A percentile compares a stretch with the other conserved stretches of the same genome.
Evolutionary conservation across 2,113 vertebrate genomes (phyloP).

Genomic region (Glaucomys volans): DNA sequence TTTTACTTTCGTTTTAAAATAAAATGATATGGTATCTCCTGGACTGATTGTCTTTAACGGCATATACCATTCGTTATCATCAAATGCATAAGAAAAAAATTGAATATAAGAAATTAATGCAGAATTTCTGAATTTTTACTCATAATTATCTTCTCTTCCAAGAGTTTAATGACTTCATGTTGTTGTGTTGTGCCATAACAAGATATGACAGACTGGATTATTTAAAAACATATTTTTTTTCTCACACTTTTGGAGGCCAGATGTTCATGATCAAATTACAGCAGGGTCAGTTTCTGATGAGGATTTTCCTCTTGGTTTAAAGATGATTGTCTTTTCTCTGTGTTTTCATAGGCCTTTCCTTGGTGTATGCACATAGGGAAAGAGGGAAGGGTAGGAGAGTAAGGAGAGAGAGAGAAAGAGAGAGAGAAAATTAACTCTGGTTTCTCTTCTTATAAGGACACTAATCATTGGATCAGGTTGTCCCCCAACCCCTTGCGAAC

Average conservation of each 20-base stretch:
- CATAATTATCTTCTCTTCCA: slow-evolving; percentile 4
- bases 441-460: not conserved
- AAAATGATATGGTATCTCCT: not conserved
- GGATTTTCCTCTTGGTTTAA: not conserved
- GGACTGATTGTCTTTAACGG: not conserved
- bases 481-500: not conserved
- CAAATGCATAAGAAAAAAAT: slow-evolving; percentile 25
- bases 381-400: not conserved
- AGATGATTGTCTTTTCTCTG: not conserved
- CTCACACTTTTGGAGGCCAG: not conserved
- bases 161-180: not conserved
- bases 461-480: not conserved
- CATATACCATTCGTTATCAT: not conserved
- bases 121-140: slow-evolving; percentile 21
- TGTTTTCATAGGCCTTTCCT: not conserved
- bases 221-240: not conserved
- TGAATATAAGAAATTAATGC: slow-evolving; percentile 24
- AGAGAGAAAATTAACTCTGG: not conserved
- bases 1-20: slow-evolving; percentile 26
- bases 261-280: not conserved
- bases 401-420: not conserved
- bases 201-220: not conserved
- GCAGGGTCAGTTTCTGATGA: not conserved
- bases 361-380: not conserved
- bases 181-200: not conserved